Conservation (phyloP, 2,797 vertebrate genomes). For the Diplodus puntazzo region DNA sequence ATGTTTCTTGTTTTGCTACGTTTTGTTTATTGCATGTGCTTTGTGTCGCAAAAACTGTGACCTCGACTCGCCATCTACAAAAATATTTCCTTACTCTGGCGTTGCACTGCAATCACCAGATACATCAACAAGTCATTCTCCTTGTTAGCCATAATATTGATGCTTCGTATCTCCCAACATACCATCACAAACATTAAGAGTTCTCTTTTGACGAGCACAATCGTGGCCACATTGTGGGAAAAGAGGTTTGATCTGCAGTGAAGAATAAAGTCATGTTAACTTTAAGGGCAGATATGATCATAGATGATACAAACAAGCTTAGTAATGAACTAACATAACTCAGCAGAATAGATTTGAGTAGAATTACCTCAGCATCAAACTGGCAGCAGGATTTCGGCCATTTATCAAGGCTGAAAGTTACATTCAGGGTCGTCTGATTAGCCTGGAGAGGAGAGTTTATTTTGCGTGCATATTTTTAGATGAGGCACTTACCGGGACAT, state of each 20-base stretch:
- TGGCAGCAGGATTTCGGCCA: conserved; percentile 77
- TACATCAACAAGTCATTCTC: neutral
- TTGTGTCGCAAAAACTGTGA: too few relatives aligned
- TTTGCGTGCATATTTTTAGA: neutral
- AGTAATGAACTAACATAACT: neutral
- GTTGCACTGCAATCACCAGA: neutral
- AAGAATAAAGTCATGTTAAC: conserved; percentile 8
- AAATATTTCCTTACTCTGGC: too few relatives aligned
- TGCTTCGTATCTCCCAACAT: neutral
- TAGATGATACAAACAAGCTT: neutral
- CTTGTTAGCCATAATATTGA: neutral
- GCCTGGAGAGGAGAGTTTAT: conserved; percentile 44
- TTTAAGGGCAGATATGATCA: neutral
- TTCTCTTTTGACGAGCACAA: conserved; percentile 79
- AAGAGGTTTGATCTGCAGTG: conserved; percentile 89
- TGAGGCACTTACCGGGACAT: neutral
- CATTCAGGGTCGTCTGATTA: conserved; percentile 51
- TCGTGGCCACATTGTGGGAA: conserved; percentile 87
- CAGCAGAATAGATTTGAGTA: neutral
- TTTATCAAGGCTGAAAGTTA: conserved; percentile 59
- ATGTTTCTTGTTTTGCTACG: too few relatives aligned
- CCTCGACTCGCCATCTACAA: too few relatives aligned
- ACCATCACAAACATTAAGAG: conserved; percentile 63
- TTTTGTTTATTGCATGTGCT: too few relatives aligned
- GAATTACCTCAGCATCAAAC: conserved; percentile 73